Evolutionary conservation across 2,797 vertebrate genomes (phyloP).

Genomic region (Coreius guichenoti): DNA sequence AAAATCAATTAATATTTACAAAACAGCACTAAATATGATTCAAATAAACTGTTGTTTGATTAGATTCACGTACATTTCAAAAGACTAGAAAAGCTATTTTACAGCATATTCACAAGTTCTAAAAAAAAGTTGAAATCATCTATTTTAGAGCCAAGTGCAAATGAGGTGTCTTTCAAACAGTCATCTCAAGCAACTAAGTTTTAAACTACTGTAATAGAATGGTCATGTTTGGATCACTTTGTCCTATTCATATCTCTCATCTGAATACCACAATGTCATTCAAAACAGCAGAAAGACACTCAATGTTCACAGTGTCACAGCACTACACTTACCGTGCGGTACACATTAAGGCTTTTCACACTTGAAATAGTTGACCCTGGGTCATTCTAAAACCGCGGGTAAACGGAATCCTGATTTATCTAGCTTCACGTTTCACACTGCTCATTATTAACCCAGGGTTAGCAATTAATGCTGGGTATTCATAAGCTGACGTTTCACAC

Average conservation of each 20-base stretch:
- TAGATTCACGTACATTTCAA: not conserved
- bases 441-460: not conserved
- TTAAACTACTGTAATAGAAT: not conserved
- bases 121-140: not conserved
- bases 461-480: not conserved
- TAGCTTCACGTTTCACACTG: not conserved
- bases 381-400: not conserved
- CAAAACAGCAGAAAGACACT: not conserved
- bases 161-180: not conserved
- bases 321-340: not conserved
- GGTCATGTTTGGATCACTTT: not conserved
- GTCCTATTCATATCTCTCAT: not conserved
- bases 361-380: not conserved
- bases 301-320: not conserved
- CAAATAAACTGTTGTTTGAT: not conserved
- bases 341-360: not conserved
- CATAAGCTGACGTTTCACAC: not conserved
- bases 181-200: not conserved
- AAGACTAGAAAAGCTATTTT: not conserved
- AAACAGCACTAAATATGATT: not conserved
- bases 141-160: conserved; percentile 17
- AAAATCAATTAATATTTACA: not conserved
- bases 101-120: not conserved
- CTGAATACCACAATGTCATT: conserved; percentile 14
- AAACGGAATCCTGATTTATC: not conserved